Evolutionary conservation across 2,888 invertebrate species (phyloP), one percentile per base, ranked within the genome.

Genomic region (Mythimna impura): DNA sequence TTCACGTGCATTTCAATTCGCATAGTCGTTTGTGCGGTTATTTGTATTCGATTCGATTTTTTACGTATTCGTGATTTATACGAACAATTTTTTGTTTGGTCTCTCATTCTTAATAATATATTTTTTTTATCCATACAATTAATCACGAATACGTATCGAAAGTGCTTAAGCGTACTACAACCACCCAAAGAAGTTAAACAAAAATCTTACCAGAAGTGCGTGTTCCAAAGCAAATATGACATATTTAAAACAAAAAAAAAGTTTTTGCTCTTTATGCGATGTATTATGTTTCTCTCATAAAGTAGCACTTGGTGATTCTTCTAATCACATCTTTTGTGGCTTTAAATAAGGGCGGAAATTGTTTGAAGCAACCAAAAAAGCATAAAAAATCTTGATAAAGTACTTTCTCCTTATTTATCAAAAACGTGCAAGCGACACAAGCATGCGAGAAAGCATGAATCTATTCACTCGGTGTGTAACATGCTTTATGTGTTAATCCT

Each of bases 401-500:
- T 57, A 30, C 30, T 57, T 57, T 30, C 57, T 30, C 10, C n/a
- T 22, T 43, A 20, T 73, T 55, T 69, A 73, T 75, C 70, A 72
- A 70, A 78, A 58, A 71, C 36, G 50, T 66, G 68, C 73, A 80
- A 84, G 76, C 34, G 17, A 34, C 58, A 54, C 30, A 64, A 58
- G 71, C 66, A 78, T 61, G 71, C 36, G 61, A 71, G 73, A 54
- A 6, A 47, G 58, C 69, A 73, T 73, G 78, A 69, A 67, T 78
- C 62, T 66, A 52, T 71, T 71, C 61, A 73, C 58, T 77, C 65
- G 25, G 66, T 76, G 71, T 73, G 81, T 67, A 71, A 70, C 60
- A 73, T 74, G 78, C 84, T 84, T 86, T 86, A 81, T 62, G 57
- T 77, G 71, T 78, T 75, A 71, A 72, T 54, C 54, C 60, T 70